Evolutionary conservation across 2,113 vertebrate species (phyloP).

Genomic region (Percina caprodes): DNA sequence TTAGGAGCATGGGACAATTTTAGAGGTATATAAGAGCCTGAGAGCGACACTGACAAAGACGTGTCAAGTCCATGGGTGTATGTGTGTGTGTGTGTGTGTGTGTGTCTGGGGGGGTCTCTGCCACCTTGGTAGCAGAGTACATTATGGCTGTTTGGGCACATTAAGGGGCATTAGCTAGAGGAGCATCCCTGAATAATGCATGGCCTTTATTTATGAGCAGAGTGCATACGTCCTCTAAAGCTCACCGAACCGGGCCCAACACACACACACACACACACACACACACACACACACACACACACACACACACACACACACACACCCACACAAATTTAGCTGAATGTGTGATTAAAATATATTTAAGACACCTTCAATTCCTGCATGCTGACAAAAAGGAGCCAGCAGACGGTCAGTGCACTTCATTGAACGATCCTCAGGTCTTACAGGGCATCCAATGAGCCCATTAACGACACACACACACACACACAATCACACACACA

Average conservation of each 20-base stretch:
- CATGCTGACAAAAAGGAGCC: not conserved
- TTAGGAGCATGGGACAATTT: conserved; percentile 46
- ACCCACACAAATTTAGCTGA: not conserved
- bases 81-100: conserved; percentile 21
- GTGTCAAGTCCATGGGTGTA: conserved; percentile 25
- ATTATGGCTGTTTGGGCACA: conserved; percentile 79
- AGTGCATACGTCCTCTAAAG: conserved; percentile 70
- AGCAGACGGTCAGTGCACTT: not conserved
- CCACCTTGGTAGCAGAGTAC: conserved; percentile 69
- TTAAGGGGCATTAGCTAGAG: conserved; percentile 77
- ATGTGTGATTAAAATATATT: conserved; percentile 10
- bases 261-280: conserved; percentile 21
- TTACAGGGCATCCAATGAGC: conserved; percentile 23
- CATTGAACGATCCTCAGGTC: conserved; percentile 14
- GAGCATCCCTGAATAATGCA: conserved; percentile 79
- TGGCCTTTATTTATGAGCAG: conserved; percentile 75
- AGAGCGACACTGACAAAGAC: conserved; percentile 46
- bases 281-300: conserved; percentile 6
- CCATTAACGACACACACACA: conserved; percentile 25
- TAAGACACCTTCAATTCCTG: conserved; percentile 8
- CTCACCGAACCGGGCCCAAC: conserved; percentile 32
- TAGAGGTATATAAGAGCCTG: conserved; percentile 41
- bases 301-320: conserved; percentile 16
- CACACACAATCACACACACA: not conserved
- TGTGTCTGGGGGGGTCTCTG: conserved; percentile 39